Evolutionary conservation across 2,113 vertebrate genomes (phyloP).

Genomic region (Oxygymnocypris stewartii): DNA sequence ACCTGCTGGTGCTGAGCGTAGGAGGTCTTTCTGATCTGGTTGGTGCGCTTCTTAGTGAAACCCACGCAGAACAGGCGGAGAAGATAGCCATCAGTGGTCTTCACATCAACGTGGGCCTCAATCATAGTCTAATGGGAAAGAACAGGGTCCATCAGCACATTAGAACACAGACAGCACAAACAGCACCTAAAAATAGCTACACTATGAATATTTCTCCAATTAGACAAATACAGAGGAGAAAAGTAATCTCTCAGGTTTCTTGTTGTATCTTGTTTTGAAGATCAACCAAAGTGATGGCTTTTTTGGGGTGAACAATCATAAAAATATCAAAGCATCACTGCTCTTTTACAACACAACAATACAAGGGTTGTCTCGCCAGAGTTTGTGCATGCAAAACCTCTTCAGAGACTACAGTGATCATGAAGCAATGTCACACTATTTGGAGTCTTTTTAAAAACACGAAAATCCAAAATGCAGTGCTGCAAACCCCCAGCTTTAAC

Average conservation of each 20-base stretch:
- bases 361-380: neutral
- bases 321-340: too few species aligned
- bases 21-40: constrained; percentile 96
- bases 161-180: neutral
- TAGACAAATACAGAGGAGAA: neutral
- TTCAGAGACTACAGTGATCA: neutral
- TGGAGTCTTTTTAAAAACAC: too few species aligned
- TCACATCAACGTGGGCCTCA: constrained; percentile 95
- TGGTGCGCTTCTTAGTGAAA: constrained; percentile 96
- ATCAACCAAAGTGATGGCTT: neutral
- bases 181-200: neutral
- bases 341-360: neutral
- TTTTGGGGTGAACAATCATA: too few species aligned
- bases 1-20: constrained; percentile 98
- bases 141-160: neutral
- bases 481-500: neutral
- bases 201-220: neutral
- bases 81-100: constrained; percentile 95
- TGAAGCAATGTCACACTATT: neutral
- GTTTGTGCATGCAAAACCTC: neutral
- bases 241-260: too few species aligned
- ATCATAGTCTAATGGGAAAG: constrained; percentile 87
- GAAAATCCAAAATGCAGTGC: too few species aligned
- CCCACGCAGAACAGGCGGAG: constrained; percentile 96
- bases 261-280: neutral